phyloP scores from a whole-genome alignment of 1,140 invertebrate species.

The Cardiocondyla obscurior region DNA sequence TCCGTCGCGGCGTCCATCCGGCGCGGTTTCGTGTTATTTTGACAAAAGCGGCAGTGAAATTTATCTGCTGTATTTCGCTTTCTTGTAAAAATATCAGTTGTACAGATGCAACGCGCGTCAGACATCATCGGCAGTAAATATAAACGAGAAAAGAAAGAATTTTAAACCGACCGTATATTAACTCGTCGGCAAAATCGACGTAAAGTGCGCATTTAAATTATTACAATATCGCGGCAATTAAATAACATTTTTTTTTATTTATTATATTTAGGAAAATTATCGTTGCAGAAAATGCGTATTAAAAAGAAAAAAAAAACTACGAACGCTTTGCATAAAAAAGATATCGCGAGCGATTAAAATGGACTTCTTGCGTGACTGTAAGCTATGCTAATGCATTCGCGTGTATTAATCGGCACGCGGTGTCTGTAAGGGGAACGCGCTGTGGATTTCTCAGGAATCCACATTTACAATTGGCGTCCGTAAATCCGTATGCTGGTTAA shows the following conservation, averaged over 20 bases:
- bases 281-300: neutral
- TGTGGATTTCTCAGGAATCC: neutral
- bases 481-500: neutral
- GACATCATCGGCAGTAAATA: too few species aligned
- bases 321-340: neutral
- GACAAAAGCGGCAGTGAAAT: neutral
- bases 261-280: neutral
- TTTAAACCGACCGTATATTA: too few species aligned
- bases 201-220: neutral
- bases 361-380: neutral
- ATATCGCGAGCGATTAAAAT: neutral
- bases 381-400: neutral
- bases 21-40: neutral
- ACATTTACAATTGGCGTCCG: neutral
- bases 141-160: too few species aligned
- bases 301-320: neutral
- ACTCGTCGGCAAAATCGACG: too few species aligned
- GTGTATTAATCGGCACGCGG: neutral
- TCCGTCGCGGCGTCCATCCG: slow-evolving; percentile 9
- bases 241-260: neutral
- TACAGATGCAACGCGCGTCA: neutral
- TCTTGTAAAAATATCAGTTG: neutral
- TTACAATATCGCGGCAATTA: neutral
- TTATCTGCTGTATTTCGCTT: neutral
- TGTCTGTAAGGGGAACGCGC: neutral